Evolutionary conservation across 2,113 vertebrate genomes (phyloP), one percentile per base, ranked within the genome.

Genomic region (Anseranas semipalmata): DNA sequence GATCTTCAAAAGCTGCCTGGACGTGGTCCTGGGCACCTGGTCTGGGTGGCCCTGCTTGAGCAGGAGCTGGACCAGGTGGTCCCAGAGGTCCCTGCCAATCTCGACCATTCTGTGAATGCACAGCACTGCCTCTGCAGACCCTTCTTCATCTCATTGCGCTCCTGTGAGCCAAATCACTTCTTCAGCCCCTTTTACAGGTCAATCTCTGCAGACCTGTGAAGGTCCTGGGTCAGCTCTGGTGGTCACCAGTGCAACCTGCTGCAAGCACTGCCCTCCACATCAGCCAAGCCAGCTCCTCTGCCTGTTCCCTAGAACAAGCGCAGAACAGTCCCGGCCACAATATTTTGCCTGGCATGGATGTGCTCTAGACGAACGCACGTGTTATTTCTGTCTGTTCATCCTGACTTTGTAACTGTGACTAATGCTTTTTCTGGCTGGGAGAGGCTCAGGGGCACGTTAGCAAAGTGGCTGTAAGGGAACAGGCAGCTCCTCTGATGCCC

Each of bases 331-430:
- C 55, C 0, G 2, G 73, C 66, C 67, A 85, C 71, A 95, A 80
- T 95, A 91, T 96, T 96, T 97, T 95, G 86, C 89, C 96, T 97
- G 96, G 96, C 96, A 95, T 92, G 45, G 74, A 72, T 0, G 0
- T 27, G 59, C 67, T 87, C 53, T 95, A 95, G 96, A 96, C 67
- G 1, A 87, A 92, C 2, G 5, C 19, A 0, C 80, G 81, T 96
- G 89, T 96, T 96, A 89, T 96, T 96, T 89, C 82, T 95, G 91
- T 94, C 75, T 46, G 95, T 91, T 96, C 92, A 85, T 96, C 96
- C 95, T 55, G 86, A 39, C 76, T 96, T 81, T 76, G 77, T 79
- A 58, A 76, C 3, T 2, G 79, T 95, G 96, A 94, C 94, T 93
- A 93, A 95, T 93, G 89, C 89, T 96, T 96, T 87, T 92, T 89